Conservation (phyloP, 1,140 invertebrate genomes). For the Heliconius congener region DNA sequence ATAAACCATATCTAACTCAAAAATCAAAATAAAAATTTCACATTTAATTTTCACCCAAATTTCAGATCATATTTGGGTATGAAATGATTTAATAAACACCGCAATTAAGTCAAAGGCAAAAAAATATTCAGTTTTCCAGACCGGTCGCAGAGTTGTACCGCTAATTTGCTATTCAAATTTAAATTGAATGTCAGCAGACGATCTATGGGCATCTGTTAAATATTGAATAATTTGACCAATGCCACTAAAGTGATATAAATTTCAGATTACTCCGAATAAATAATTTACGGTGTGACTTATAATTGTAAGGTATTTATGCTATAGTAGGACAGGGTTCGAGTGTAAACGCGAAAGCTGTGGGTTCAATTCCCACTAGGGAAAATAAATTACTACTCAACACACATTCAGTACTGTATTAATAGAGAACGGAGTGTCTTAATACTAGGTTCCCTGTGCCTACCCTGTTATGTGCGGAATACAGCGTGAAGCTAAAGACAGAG, state of each 20-base stretch:
- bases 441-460: too few relatives aligned
- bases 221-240: constrained; percentile 50
- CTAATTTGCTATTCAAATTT: constrained; percentile 70
- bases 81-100: constrained; percentile 45
- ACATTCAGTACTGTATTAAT: too few relatives aligned
- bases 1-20: background rate
- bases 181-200: constrained; percentile 57
- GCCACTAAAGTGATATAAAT: background rate
- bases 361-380: background rate
- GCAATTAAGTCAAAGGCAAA: constrained; percentile 49
- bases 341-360: background rate
- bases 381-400: background rate
- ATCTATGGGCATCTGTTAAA: constrained; percentile 44
- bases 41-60: constrained; percentile 14
- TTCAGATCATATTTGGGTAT: constrained; percentile 3
- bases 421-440: too few relatives aligned
- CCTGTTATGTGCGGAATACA: too few relatives aligned
- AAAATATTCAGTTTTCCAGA: constrained; percentile 55
- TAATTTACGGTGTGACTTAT: too few relatives aligned
- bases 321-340: too few relatives aligned
- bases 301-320: too few relatives aligned
- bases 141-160: constrained; percentile 58
- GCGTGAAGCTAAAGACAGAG: too few relatives aligned
- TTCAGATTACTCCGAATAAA: background rate
- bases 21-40: background rate